Percentiles rank a stretch among this genome's conserved stretches.
Conservation (phyloP, 2,888 invertebrate species). For the Pycnomerus fuliginosus region DNA sequence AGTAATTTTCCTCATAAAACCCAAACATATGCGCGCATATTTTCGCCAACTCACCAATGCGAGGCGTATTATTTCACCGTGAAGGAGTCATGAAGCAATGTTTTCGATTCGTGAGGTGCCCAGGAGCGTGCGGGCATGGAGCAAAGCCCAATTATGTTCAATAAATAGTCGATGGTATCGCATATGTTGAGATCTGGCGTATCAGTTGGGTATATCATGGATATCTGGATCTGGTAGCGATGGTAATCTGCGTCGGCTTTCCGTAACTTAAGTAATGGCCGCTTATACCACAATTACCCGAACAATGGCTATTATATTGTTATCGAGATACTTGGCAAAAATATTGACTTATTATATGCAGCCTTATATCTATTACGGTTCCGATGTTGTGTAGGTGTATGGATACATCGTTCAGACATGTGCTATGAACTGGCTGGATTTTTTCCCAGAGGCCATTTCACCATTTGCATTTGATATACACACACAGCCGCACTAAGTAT, state of each 20-base stretch:
- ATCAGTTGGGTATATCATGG: slow-evolving; percentile 42
- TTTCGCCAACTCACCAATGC: too few species aligned
- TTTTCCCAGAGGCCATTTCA: slow-evolving; percentile 24
- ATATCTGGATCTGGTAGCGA: slow-evolving; percentile 46
- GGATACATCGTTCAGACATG: slow-evolving; percentile 39
- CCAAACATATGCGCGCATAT: too few species aligned
- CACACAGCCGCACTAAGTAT: too few species aligned
- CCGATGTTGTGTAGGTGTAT: slow-evolving; percentile 41
- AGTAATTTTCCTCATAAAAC: too few species aligned
- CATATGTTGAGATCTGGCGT: slow-evolving; percentile 39
- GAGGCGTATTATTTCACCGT: too few species aligned
- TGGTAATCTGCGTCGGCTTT: slow-evolving; percentile 45
- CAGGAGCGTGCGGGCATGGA: slow-evolving; percentile 21
- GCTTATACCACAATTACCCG: slow-evolving; percentile 52
- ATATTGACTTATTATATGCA: slow-evolving; percentile 53
- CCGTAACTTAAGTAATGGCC: slow-evolving; percentile 49
- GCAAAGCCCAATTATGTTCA: slow-evolving; percentile 50
- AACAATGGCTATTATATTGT: slow-evolving; percentile 55
- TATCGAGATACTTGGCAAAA: slow-evolving; percentile 52
- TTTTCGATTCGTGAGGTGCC: too few species aligned
- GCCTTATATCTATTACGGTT: slow-evolving; percentile 35
- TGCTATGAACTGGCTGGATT: slow-evolving; percentile 33
- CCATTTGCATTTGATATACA: slow-evolving; percentile 34
- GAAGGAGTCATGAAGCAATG: too few species aligned
- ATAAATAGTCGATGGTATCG: slow-evolving; percentile 48